Base-by-base conservation (phyloP, 2,113 vertebrate species). In the Suncus etruscus region DNA sequence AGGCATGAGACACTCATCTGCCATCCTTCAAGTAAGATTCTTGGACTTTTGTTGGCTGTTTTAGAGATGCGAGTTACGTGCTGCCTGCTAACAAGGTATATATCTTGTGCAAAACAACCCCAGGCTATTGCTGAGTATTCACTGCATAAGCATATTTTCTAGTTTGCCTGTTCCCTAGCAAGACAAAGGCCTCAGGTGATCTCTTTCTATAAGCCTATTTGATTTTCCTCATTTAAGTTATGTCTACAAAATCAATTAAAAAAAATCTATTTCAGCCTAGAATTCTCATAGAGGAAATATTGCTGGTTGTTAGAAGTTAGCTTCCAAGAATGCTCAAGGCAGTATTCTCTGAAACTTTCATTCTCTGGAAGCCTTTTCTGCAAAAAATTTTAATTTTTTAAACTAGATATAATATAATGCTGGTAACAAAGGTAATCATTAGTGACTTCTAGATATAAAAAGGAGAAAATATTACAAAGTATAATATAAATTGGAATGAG, bases 181-280 rank as follows among this genome's bases (percentile, higher is more conserved):
- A 50, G 79, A 87, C 14, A 0, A 0, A 16, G 45, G 29, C 45
- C 18, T 66, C 31, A 45, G 31, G 66, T 3, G 79, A 10, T 83
- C 72, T 75, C 70, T 79, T 90, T 79, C 50, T 83, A 31, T 25
- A 83, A 66, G 58, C 27, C n/a, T 50, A 3, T 92, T 85, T 82
- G 70, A 86, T 73, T 83, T 63, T 92, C 47, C 80, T 86, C 50
- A 86, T 77, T 93, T 83, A 74, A 83, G 50, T 86, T 68, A 18
- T 8, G 47, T 29, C 29, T 92, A 72, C 14, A 86, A 70, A 66
- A 48, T 47, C 32, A 74, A 83, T 93, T 31, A 48, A 65, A 85
- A 86, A 80, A 63, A 66, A 86, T 77, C 47, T 65, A 86, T 79
- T 93, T 86, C 58, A 73, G 48, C 7, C 51, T 72, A 51, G 74